A percentile compares a stretch with the other conserved stretches of the same genome.
These are phyloP conservation scores for Leucopsar rothschildi DNA, from an alignment of 2,113 vertebrate species.

Conservation along the genomic window DNA sequence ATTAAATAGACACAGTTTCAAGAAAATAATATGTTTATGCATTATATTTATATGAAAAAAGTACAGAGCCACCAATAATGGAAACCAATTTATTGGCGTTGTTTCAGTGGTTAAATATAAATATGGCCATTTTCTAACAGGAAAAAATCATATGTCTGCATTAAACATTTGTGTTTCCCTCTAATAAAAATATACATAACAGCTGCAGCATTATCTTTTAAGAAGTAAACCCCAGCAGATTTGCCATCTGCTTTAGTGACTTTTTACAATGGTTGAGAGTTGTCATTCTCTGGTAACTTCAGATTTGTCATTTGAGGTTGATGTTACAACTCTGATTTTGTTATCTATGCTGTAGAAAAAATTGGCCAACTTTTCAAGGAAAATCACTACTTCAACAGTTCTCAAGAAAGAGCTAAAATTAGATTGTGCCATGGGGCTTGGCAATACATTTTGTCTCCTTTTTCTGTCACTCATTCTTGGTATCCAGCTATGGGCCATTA, in stretches of 20 bases:
- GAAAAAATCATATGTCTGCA: constrained; percentile 42
- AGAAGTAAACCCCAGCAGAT: constrained; percentile 53
- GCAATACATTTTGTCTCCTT: background rate
- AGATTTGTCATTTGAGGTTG: constrained; percentile 35
- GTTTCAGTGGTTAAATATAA: background rate
- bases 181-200: constrained; percentile 46
- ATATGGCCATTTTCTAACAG: background rate
- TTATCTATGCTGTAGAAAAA: background rate
- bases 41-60: constrained; percentile 2
- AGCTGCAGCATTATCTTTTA: constrained; percentile 44
- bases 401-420: background rate
- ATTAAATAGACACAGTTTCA: background rate
- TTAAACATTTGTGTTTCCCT: constrained; percentile 17
- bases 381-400: background rate
- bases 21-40: background rate
- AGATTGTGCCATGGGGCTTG: background rate
- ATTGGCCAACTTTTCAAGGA: background rate
- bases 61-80: background rate
- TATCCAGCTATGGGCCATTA: background rate
- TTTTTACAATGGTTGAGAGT: constrained; percentile 44
- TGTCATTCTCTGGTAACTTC: constrained; percentile 35
- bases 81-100: background rate
- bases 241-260: constrained; percentile 57
- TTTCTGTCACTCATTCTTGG: background rate
- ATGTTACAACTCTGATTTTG: constrained; percentile 2